Evolutionary conservation across 2,888 invertebrate genomes (phyloP), one percentile per base, ranked within the genome.

Genomic region (Drosophila borborema): DNA sequence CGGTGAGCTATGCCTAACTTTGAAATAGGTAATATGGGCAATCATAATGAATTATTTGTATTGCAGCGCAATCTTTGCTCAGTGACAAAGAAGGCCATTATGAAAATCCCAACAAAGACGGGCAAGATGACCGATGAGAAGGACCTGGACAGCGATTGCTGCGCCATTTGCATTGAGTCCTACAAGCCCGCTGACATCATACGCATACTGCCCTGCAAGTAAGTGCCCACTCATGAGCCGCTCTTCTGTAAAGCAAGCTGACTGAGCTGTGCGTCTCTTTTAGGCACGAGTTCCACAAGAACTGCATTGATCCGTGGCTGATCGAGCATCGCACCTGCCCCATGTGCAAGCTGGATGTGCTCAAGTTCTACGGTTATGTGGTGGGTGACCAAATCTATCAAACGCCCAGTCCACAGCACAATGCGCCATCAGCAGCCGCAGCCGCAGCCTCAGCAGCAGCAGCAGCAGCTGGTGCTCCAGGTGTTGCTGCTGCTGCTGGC

Each of bases 301-400:
- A 95, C 89, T 99, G 98, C 94, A 98, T 99, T 91, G 98, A 99
- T 94, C 98, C 98, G 20, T 99, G 98, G 98, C 94, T 99, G 72
- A 94, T 99, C 90, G 98, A 98, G 92, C 98, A 98, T 93, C 95
- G 98, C 77, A 98, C 98, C 40, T 99, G 98, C 93, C 98, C 98
- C 12, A 98, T 99, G 98, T 99, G 98, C 94, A 98, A 98, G 93
- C 96, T 97, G 95, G 98, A 99, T 93, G 98, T 99, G 86, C 95
- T 99, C 74, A 97, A 98, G 91, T 96, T 96, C 92, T 97, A 97
- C 91, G 97, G 97, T 78, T 96, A 96, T 93, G 96, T 97, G 95
- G 97, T 96, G 93, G 95, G 96, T 95, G 93, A 93, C 77, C 91
- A 92, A 83, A 91, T 91, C 61, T 86, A 89, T 77, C 84, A 91